Percentiles rank a stretch among this genome's conserved stretches.
These are phyloP conservation scores for Rattus norvegicus DNA, from an alignment of 2,113 vertebrate genomes.

Conservation along the genomic window DNA sequence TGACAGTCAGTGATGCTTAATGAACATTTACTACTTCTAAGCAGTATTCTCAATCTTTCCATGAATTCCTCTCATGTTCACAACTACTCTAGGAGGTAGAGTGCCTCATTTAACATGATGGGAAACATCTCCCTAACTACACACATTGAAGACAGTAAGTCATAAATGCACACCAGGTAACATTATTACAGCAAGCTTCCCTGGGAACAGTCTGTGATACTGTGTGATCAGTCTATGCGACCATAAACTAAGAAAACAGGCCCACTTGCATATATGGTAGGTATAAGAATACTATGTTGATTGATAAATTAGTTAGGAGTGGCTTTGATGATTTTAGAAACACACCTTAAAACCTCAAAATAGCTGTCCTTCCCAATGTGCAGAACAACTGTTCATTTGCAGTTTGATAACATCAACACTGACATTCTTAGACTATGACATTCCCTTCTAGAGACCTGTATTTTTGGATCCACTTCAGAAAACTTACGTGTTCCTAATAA, in stretches of 20 bases:
- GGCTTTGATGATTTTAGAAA: conserved; percentile 52
- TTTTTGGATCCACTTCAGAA: conserved; percentile 70
- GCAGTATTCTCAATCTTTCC: not conserved
- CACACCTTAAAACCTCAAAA: conserved; percentile 42
- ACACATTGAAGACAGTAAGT: not conserved
- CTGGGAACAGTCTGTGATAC: not conserved
- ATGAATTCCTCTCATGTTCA: conserved; percentile 8
- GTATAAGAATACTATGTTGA: conserved; percentile 2
- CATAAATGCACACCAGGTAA: not conserved
- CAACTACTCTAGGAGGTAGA: not conserved
- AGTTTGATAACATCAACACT: conserved; percentile 58
- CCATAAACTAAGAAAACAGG: conserved; percentile 3
- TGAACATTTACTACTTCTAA: not conserved
- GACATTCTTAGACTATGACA: conserved; percentile 73
- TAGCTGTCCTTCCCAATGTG: conserved; percentile 32
- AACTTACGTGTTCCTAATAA: conserved; percentile 54
- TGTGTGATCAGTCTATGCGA: conserved; percentile 8
- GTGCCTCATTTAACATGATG: not conserved
- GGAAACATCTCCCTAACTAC: not conserved
- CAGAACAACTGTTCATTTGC: conserved; percentile 29
- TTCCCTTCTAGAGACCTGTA: conserved; percentile 37
- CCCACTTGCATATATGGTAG: not conserved
- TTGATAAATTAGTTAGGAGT: conserved; percentile 36
- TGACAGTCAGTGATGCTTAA: not conserved
- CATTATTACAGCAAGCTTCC: not conserved